These are phyloP conservation scores for Calidris pygmaea DNA, from an alignment of 2,113 vertebrate genomes.

Conservation along the genomic window DNA sequence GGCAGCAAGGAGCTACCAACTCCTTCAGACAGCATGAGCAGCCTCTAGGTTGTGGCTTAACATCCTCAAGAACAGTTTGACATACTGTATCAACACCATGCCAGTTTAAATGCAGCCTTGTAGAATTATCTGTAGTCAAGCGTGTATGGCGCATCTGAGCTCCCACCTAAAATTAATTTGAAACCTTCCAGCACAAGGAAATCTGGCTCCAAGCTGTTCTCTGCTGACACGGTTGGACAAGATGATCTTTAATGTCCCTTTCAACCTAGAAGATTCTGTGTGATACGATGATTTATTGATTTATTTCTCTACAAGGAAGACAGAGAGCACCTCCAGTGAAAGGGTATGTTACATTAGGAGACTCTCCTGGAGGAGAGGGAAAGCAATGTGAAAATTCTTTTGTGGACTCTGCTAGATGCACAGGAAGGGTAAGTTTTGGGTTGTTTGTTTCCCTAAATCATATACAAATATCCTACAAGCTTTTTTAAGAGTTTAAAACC, in stretches of 20 bases:
- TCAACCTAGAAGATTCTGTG: too few relatives aligned
- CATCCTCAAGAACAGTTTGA: neutral
- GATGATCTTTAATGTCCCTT: too few relatives aligned
- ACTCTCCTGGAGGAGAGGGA: neutral
- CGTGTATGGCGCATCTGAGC: neutral
- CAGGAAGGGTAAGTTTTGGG: neutral
- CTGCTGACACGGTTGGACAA: neutral
- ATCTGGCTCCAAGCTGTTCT: neutral
- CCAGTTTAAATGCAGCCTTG: neutral
- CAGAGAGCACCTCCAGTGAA: neutral
- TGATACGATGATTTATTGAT: neutral
- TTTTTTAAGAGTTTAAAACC: neutral
- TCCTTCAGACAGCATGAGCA: neutral
- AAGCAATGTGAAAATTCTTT: neutral
- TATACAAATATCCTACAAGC: neutral
- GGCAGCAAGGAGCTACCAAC: neutral
- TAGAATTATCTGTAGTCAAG: neutral
- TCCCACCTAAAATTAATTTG: neutral
- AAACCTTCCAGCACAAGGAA: neutral
- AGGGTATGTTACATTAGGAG: neutral
- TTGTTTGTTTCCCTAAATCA: neutral
- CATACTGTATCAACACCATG: neutral
- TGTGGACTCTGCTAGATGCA: neutral
- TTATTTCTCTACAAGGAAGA: neutral
- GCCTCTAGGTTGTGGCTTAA: neutral